phyloP scores from a whole-genome alignment of 2,113 vertebrate species.

The Oncorhynchus keta region DNA sequence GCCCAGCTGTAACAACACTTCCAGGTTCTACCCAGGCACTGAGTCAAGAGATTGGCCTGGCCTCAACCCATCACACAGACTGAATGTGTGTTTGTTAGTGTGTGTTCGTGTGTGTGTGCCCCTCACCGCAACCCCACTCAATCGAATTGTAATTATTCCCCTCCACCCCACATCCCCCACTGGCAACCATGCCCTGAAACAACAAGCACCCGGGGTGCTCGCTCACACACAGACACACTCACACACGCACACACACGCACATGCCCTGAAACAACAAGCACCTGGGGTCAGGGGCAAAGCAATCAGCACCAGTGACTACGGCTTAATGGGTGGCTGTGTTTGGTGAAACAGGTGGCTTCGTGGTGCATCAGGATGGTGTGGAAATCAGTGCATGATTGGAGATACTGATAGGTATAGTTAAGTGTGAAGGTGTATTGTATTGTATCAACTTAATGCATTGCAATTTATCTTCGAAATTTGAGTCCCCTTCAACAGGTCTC shows the following conservation, averaged over 20 bases:
- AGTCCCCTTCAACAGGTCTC: no score
- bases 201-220: conserved; percentile 66
- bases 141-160: conserved; percentile 68
- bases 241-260: neutral
- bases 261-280: conserved; percentile 73
- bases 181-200: conserved; percentile 68
- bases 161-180: conserved; percentile 44
- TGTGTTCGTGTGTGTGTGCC: conserved; percentile 53
- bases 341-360: conserved; percentile 66
- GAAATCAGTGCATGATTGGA: conserved; percentile 3
- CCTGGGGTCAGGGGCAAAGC: conserved; percentile 70
- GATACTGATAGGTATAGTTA: no score
- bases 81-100: conserved; percentile 65
- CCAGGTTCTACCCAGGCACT: conserved; percentile 46
- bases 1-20: conserved; percentile 76
- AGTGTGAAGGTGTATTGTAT: no score
- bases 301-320: conserved; percentile 63
- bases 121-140: conserved; percentile 55
- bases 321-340: conserved; percentile 65
- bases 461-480: no score
- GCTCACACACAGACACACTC: neutral
- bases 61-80: conserved; percentile 52
- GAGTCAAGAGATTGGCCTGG: conserved; percentile 63
- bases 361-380: conserved; percentile 39
- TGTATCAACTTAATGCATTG: no score